Evolutionary conservation across 2,888 invertebrate genomes (phyloP), one percentile per base, ranked within the genome.

Genomic region (Coenonympha arcania): DNA sequence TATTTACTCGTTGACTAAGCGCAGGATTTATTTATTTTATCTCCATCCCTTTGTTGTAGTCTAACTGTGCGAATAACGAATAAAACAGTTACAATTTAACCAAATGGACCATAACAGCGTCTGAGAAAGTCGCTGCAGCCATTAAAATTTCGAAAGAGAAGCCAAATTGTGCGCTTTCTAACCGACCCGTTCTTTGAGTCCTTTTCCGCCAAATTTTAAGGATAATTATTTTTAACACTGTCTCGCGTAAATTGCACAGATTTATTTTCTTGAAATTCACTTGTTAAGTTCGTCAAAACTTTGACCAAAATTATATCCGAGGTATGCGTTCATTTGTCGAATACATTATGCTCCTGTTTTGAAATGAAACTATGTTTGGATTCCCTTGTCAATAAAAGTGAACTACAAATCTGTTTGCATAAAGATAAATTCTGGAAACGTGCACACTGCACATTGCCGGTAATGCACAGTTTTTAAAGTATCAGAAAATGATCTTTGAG

Each of bases 1-100:
- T 52, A 71, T 69, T 68, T 61, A 65, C 64, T 69, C 62, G 63
- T 64, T 57, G 62, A 62, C 65, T 68, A 66, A 64, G 65, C 66
- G 60, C 54, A 68, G 67, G 68, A 77, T 77, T 76, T 75, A 71
- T 77, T 77, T 78, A 69, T 72, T 74, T 76, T 78, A 77, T 77
- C 76, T 74, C 57, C 64, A 68, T 69, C 71, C 73, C 70, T 75
- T 80, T 79, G 73, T 76, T 76, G 68, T 69, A 64, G 54, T 55
- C 62, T 68, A 72, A 68, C 64, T 68, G 62, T 48, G 59, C 57
- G 62, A 72, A 68, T 65, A 65, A 65, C 63, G 61, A 71, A 77
- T 75, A 74, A 79, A 78, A 66, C 75, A 69, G 72, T 76, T 63
- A 73, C 71, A 69, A 68, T 73, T 73, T 64, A 68, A 72, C 66